A percentile compares a stretch with the other conserved stretches of the same genome.
Evolutionary conservation across 2,797 vertebrate species (phyloP).

Genomic region (Phalanger gymnotis): DNA sequence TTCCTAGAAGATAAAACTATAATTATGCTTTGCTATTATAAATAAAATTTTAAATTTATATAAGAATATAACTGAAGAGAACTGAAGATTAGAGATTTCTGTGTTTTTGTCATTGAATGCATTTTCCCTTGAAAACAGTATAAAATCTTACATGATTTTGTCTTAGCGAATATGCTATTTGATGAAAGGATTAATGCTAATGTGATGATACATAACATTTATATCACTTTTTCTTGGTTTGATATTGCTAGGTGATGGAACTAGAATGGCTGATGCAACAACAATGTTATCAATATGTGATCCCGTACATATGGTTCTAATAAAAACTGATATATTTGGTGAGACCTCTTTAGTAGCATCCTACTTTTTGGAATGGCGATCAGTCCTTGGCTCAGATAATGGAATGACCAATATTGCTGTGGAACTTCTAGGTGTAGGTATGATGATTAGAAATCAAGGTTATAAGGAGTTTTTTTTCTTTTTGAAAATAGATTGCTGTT

Average conservation of each 20-base stretch:
- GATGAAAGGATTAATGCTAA: conserved; percentile 42
- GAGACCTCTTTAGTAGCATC: conserved; percentile 94
- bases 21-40: conserved; percentile 1
- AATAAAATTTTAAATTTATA: background rate
- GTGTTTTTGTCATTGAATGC: conserved; percentile 19
- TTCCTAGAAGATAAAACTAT: conserved; percentile 30
- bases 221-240: conserved; percentile 51
- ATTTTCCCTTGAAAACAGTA: background rate
- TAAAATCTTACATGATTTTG: conserved; percentile 26
- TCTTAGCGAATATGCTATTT: conserved; percentile 26
- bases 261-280: conserved; percentile 94
- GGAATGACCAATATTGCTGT: conserved; percentile 89
- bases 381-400: conserved; percentile 89
- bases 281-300: conserved; percentile 96
- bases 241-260: conserved; percentile 89
- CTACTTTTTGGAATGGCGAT: conserved; percentile 96
- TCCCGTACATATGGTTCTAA: conserved; percentile 95
- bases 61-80: background rate
- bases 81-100: conserved; percentile 9
- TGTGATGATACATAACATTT: conserved; percentile 12
- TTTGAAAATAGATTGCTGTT: background rate
- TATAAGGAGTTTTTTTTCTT: background rate
- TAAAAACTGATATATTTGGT: conserved; percentile 92
- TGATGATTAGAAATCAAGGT: conserved; percentile 79
- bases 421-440: conserved; percentile 97